These are phyloP conservation scores for Aphaenogaster floridana DNA, from an alignment of 1,140 invertebrate species.

Conservation along the genomic window DNA sequence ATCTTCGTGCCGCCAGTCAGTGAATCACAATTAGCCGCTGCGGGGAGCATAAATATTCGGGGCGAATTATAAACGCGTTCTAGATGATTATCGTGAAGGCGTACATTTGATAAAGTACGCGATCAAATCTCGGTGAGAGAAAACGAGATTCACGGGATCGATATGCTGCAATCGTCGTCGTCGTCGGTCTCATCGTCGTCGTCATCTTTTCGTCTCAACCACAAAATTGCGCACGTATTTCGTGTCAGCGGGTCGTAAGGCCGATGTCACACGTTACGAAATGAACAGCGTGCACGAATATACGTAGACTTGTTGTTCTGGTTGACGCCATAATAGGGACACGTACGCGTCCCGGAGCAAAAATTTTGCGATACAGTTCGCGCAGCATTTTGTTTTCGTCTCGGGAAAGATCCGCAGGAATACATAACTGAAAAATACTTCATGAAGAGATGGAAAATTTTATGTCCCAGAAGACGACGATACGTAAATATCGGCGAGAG, in stretches of 20 bases:
- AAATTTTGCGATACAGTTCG: constrained; percentile 33
- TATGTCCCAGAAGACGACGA: constrained; percentile 46
- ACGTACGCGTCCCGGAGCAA: background rate
- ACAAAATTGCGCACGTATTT: constrained; percentile 69
- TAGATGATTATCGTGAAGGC: constrained; percentile 53
- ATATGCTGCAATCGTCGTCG: constrained; percentile 54
- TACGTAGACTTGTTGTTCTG: background rate
- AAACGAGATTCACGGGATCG: constrained; percentile 70
- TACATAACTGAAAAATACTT: constrained; percentile 49
- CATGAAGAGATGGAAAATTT: constrained; percentile 61
- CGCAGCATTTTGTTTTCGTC: constrained; percentile 36
- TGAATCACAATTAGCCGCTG: constrained; percentile 67
- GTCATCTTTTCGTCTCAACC: constrained; percentile 62
- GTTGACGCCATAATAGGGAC: constrained; percentile 6
- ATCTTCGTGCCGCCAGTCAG: constrained; percentile 62
- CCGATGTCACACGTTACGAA: constrained; percentile 65
- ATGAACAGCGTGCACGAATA: constrained; percentile 64
- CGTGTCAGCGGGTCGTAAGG: constrained; percentile 73
- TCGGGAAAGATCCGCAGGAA: constrained; percentile 9
- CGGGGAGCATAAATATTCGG: constrained; percentile 58
- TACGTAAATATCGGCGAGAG: constrained; percentile 59
- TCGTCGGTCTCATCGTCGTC: constrained; percentile 37
- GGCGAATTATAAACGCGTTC: constrained; percentile 51
- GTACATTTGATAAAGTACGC: constrained; percentile 58
- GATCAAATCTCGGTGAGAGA: constrained; percentile 57